Percentiles rank a stretch among this genome's conserved stretches.
Conservation (phyloP, 1,140 invertebrate genomes). For the Euura saliciscinereae region DNA sequence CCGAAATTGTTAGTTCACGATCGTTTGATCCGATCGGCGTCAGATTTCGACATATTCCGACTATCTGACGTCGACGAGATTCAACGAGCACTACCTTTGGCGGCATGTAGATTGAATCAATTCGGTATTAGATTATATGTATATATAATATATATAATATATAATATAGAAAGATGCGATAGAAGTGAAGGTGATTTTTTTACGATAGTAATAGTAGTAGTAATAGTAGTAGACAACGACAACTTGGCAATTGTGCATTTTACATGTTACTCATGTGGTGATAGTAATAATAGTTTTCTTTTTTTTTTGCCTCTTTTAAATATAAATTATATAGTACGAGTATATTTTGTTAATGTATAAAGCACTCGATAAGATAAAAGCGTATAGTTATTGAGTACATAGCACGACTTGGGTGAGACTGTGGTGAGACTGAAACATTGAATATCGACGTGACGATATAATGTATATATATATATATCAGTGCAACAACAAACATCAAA, state of each 20-base stretch:
- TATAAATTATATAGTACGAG: neutral
- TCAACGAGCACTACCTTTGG: neutral
- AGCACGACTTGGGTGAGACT: no score
- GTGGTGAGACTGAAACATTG: neutral
- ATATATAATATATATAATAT: no score
- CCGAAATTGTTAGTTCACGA: slow-evolving; percentile 13
- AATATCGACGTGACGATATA: neutral
- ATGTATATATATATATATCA: slow-evolving; percentile 29
- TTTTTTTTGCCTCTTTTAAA: no score
- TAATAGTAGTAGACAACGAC: no score
- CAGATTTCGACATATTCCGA: slow-evolving; percentile 40
- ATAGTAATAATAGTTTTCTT: neutral
- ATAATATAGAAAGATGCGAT: no score
- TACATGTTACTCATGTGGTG: neutral
- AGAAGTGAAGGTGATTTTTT: neutral
- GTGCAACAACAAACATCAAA: slow-evolving; percentile 61
- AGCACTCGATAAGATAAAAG: neutral
- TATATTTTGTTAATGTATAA: neutral
- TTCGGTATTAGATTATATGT: neutral
- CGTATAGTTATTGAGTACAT: neutral
- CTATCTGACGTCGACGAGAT: no score
- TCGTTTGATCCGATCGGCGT: slow-evolving; percentile 15
- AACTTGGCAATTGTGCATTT: neutral
- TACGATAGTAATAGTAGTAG: neutral
- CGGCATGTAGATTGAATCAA: neutral